These are phyloP conservation scores for Battus philenor DNA, from an alignment of 1,140 invertebrate genomes.

Conservation along the genomic window DNA sequence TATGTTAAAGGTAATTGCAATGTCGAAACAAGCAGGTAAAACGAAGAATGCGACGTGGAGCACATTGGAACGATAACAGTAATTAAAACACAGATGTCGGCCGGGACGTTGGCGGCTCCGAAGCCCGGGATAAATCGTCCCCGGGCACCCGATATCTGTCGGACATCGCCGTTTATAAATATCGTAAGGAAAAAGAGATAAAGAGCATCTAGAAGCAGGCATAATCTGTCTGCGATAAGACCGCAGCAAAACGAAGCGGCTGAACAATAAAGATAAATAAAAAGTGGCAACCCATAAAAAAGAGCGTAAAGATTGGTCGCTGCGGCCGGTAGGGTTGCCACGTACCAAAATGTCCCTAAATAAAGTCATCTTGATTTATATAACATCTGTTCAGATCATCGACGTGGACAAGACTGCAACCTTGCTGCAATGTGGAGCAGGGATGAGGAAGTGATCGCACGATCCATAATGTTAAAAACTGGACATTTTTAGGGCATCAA, in stretches of 20 bases:
- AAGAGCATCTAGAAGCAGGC: conserved; percentile 19
- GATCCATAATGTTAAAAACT: no score
- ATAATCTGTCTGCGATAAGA: conserved; percentile 25
- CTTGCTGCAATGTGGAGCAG: no score
- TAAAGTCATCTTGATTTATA: no score
- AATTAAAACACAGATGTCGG: conserved; percentile 13
- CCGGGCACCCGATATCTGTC: conserved; percentile 20
- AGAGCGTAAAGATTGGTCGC: conserved; percentile 16
- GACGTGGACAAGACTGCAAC: no score
- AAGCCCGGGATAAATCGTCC: conserved; percentile 14
- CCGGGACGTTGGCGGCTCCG: conserved; percentile 2
- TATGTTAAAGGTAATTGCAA: no score
- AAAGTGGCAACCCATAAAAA: conserved; percentile 18
- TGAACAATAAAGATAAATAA: conserved; percentile 18
- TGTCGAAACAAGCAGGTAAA: no score
- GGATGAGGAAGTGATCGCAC: no score
- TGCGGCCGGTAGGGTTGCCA: conserved; percentile 13
- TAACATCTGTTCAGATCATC: no score
- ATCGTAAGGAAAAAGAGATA: conserved; percentile 16
- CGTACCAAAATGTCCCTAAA: neutral
- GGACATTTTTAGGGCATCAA: no score
- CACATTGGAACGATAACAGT: conserved; percentile 10
- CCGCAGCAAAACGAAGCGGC: conserved; percentile 20
- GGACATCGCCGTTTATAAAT: conserved; percentile 20
- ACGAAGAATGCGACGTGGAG: no score